These are phyloP conservation scores for Corythornis leucogaster DNA, from an alignment of 2,797 vertebrate species.

Conservation along the genomic window DNA sequence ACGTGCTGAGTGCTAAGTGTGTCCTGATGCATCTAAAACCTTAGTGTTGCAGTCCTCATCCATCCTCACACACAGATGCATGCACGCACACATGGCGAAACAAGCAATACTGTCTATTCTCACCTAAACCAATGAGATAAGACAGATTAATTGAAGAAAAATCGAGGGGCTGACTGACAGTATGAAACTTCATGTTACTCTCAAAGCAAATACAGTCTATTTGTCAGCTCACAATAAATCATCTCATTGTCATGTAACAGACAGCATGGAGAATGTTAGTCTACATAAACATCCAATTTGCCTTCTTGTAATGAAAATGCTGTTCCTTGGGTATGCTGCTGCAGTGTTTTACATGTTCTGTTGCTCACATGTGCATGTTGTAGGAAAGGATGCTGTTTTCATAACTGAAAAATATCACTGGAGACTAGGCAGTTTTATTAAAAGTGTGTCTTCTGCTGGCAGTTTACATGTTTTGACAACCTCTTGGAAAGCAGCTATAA, in stretches of 20 bases:
- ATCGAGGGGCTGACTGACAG: not conserved
- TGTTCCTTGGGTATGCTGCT: not conserved
- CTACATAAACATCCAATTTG: conserved; percentile 2
- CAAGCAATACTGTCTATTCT: not conserved
- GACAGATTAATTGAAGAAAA: not conserved
- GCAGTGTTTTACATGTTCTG: conserved; percentile 16
- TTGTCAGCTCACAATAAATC: not conserved
- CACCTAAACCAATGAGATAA: not conserved
- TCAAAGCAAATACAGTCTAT: not conserved
- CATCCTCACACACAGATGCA: fast-evolving
- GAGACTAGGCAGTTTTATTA: conserved; percentile 62
- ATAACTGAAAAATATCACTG: conserved; percentile 17
- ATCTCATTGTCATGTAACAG: not conserved
- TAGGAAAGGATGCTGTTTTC: not conserved
- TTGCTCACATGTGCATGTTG: conserved; percentile 4
- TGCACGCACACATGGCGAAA: not conserved
- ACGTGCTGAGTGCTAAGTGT: not conserved
- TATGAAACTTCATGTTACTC: not conserved
- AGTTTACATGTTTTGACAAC: conserved; percentile 62
- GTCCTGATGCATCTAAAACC: not conserved
- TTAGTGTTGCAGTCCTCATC: not conserved
- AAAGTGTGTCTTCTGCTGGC: conserved; percentile 63
- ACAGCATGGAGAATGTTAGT: not conserved
- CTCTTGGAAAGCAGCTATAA: conserved; percentile 34
- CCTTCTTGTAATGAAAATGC: not conserved